Percentiles rank a stretch among this genome's conserved stretches.
Conservation (phyloP, 1,140 invertebrate species). For the Oedothorax gibbosus region DNA sequence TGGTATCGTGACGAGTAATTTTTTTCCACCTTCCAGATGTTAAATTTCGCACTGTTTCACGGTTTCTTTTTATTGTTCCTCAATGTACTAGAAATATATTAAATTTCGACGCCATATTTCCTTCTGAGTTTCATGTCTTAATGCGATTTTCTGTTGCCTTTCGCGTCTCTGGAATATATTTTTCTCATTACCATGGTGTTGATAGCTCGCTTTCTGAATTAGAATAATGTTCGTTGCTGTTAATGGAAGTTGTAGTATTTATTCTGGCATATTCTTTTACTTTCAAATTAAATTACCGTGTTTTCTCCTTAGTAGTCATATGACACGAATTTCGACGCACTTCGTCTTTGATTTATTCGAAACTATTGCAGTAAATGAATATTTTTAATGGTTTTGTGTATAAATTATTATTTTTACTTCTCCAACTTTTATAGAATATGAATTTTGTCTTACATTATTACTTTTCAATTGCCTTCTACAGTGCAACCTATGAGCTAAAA, state of each 20-base stretch:
- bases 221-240: constrained; percentile 22
- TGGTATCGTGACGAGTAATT: neutral
- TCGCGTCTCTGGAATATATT: neutral
- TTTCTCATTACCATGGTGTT: constrained; percentile 23
- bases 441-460: too few relatives aligned
- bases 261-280: neutral
- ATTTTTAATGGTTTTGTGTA: too few relatives aligned
- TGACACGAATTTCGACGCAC: too few relatives aligned
- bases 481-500: too few relatives aligned
- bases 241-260: constrained; percentile 13
- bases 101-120: neutral
- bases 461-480: too few relatives aligned
- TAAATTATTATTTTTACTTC: too few relatives aligned
- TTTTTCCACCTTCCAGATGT: constrained; percentile 20
- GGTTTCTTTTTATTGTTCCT: neutral
- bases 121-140: neutral
- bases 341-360: too few relatives aligned
- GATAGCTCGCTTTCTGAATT: constrained; percentile 4
- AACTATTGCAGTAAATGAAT: too few relatives aligned
- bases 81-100: constrained; percentile 6
- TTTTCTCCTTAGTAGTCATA: too few relatives aligned
- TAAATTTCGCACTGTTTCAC: constrained; percentile 34
- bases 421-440: too few relatives aligned
- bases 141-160: constrained; percentile 16
- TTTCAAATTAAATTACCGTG: too few relatives aligned